phyloP scores from a whole-genome alignment of 2,888 invertebrate genomes.

The Ennomos quercinarius region DNA sequence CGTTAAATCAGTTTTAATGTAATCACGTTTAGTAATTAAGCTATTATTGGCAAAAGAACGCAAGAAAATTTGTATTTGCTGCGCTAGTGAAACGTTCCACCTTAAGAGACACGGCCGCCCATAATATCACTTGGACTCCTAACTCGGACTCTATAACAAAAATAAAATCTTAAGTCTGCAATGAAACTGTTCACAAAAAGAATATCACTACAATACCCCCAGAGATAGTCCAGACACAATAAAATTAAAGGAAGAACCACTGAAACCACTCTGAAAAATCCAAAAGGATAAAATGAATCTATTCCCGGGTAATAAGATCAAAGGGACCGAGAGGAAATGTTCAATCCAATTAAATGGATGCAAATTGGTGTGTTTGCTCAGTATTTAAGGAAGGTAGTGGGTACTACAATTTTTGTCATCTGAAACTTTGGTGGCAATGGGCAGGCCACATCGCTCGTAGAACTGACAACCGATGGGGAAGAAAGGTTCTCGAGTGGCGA shows the following conservation, averaged over 20 bases:
- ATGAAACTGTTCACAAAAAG: slow-evolving; percentile 18
- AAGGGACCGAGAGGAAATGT: slow-evolving; percentile 35
- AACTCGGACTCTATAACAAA: no score
- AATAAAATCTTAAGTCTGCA: neutral
- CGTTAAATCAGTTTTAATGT: no score
- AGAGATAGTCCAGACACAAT: slow-evolving; percentile 27
- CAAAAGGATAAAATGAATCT: slow-evolving; percentile 31
- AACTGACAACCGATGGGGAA: no score
- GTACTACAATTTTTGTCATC: neutral
- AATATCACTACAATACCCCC: slow-evolving; percentile 15
- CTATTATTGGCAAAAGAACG: no score
- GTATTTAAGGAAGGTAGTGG: slow-evolving; percentile 9
- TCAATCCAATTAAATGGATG: slow-evolving; percentile 39
- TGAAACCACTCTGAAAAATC: slow-evolving; percentile 33
- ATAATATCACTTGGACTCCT: no score
- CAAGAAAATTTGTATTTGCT: no score
- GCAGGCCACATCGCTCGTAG: no score
- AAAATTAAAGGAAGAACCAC: slow-evolving; percentile 36
- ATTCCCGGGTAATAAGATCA: slow-evolving; percentile 36
- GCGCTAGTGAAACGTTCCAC: no score
- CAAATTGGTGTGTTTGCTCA: slow-evolving; percentile 31
- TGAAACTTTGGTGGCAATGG: no score
- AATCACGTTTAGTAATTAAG: no score
- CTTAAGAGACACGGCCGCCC: no score
- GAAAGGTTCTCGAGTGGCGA: no score